Base-by-base conservation (phyloP, 2,888 invertebrate species). In the Nomada fucata region DNA sequence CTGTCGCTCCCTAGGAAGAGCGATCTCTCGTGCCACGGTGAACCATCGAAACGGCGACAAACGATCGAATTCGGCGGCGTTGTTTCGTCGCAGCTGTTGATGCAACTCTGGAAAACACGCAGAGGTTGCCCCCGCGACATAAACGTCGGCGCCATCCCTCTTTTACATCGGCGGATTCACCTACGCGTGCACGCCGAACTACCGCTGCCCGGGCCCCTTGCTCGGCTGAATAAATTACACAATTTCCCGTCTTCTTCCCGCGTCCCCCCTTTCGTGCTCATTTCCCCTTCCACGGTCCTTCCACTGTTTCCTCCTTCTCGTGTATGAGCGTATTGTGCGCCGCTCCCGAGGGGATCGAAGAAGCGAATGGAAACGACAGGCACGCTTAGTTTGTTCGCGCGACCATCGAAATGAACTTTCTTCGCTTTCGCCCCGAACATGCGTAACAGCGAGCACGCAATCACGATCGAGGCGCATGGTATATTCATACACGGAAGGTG, bases 181-280 rank as follows among this genome's bases (percentile, higher is more conserved):
- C 69, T 74, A 81, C 80, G 71, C 71, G 53, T 68, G 75, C 79
- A 68, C 60, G 57, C 61, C 50, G 61, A 78, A 72, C 63, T 23
- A 64, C 26, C 55, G 36, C 36, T 18, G 47, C 55, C 29, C 64
- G 74, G 71, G 76, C 68, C 88, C 84, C 84, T 85, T 76, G 72
- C 85, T 86, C 85, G 76, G 84, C 83, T 88, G 89, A 90, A 91
- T 91, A 91, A 91, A 91, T 91, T 91, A 88, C 90, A 83, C 89
- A 88, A 90, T 90, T 90, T 90, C 86, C 86, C 84, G 79, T 76
- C 82, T 75, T 83, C 70, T 78, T 84, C 77, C 83, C 74, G 50
- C 82, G n/a, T n/a, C 76, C 52, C 68, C 42, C 59, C 50, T 26
- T 60, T 59, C 20, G 29, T 44, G 52, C 52, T 65, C 57, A 50